Evolutionary conservation across 2,797 vertebrate genomes (phyloP), one percentile per base, ranked within the genome.

Genomic region (Chrysolophus pictus): DNA sequence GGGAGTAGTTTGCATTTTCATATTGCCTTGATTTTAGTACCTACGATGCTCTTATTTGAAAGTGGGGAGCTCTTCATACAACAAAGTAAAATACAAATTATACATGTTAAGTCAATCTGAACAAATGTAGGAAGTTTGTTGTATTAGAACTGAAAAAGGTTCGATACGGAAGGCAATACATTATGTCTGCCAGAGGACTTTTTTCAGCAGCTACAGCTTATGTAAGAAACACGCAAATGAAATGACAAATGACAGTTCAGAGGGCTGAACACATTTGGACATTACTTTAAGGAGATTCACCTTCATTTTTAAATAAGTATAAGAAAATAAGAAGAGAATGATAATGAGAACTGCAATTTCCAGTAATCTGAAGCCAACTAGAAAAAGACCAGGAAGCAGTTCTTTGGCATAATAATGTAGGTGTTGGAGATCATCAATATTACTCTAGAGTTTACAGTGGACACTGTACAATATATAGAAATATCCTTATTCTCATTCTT

Each of bases 211-310:
- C 15, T 39, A 59, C 44, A 76, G 46, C 1, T 60, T 5, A 8
- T 33, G 0, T 10, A 41, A 72, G 44, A 58, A 87, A 58, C 2
- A 49, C 0, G 0, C 5, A 89, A 87, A 47, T 4, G 2, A 39
- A 87, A 47, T 5, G 1, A 35, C 8, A 67, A 62, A 11, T 58
- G 11, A 69, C 18, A 21, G 14, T 46, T 9, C 33, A 65, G 19
- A 72, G 17, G 19, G 15, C 7, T 65, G n/a, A 88, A 51, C 4
- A 87, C 11, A 55, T 24, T 58, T 79, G 33, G 81, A 47, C 6
- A 55, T 1, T 21, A 55, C 18, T 29, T 53, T 65, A 18, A 65
- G 10, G 10, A 62, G 21, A 70, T 6, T 1, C 4, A 47, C n/a
- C 56, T 59, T 63, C 46, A 19, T 46, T 35, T 75, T 44, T 47